Conservation (phyloP, 2,113 vertebrate species). For the Nothocercus nigrocapillus region DNA sequence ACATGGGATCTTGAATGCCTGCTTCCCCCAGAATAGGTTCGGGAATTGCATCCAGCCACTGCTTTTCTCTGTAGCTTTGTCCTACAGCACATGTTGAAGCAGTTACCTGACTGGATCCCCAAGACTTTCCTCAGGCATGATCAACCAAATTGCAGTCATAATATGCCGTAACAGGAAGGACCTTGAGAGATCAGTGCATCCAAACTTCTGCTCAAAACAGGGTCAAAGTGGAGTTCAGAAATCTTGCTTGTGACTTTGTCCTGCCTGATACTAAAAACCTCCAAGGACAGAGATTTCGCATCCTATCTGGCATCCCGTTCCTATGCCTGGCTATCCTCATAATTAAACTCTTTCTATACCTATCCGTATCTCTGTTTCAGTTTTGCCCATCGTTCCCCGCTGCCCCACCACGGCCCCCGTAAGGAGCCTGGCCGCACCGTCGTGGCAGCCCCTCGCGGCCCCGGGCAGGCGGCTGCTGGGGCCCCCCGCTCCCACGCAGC, state of each 20-base stretch:
- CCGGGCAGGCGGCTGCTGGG: background rate
- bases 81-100: background rate
- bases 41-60: background rate
- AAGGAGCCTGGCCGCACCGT: background rate
- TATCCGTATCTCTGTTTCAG: background rate
- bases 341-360: background rate
- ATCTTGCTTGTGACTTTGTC: background rate
- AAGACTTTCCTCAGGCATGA: background rate
- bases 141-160: background rate
- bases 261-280: background rate
- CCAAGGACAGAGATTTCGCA: background rate
- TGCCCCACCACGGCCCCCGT: background rate
- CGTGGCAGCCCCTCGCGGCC: background rate
- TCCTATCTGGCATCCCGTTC: background rate
- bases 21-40: background rate
- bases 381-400: background rate
- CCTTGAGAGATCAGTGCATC: background rate
- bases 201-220: background rate
- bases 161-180: background rate
- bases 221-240: background rate
- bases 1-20: background rate
- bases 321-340: background rate
- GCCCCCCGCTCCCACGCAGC: background rate
- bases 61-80: background rate
- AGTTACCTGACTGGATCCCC: background rate